These are phyloP conservation scores for Orchestes rusci DNA, from an alignment of 2,888 invertebrate genomes.

Conservation along the genomic window DNA sequence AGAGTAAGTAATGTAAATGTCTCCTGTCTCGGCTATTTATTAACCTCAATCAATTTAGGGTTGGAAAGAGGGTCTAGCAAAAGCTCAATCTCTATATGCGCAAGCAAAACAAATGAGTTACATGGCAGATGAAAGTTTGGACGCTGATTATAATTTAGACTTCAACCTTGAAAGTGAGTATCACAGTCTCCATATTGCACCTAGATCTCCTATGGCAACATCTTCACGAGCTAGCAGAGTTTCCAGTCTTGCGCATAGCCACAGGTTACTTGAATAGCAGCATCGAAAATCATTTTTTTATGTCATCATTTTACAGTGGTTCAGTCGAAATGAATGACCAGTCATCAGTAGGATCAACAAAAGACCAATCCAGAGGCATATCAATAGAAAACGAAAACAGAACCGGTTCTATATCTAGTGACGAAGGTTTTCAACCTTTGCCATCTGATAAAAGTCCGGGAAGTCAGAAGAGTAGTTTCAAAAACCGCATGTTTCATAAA, in stretches of 20 bases:
- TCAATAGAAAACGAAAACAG: slow-evolving; percentile 57
- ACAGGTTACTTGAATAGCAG: slow-evolving; percentile 51
- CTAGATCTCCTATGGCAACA: slow-evolving; percentile 43
- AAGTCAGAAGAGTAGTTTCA: slow-evolving; percentile 41
- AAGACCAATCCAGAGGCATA: slow-evolving; percentile 49
- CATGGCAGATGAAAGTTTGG: slow-evolving; percentile 36
- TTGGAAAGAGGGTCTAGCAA: slow-evolving; percentile 67
- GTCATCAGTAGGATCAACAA: slow-evolving; percentile 45
- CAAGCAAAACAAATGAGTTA: slow-evolving; percentile 49
- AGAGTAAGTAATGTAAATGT: slow-evolving; percentile 47
- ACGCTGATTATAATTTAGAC: slow-evolving; percentile 39
- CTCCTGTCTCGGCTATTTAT: too few species aligned
- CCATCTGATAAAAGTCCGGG: slow-evolving; percentile 45
- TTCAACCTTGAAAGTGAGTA: slow-evolving; percentile 40
- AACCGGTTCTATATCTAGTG: slow-evolving; percentile 58
- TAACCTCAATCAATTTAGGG: slow-evolving; percentile 40
- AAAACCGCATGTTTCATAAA: slow-evolving; percentile 40
- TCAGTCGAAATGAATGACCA: slow-evolving; percentile 61
- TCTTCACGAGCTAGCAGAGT: slow-evolving; percentile 57
- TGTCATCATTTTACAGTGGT: slow-evolving; percentile 43
- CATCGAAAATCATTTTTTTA: not conserved
- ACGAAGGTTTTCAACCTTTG: slow-evolving; percentile 50
- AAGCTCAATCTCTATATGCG: slow-evolving; percentile 67
- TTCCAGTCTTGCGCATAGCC: slow-evolving; percentile 66
- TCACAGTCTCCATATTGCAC: slow-evolving; percentile 40